Evolutionary conservation across 2,113 vertebrate species (phyloP), one percentile per base, ranked within the genome.

Genomic region (Corythornis vintsioides): DNA sequence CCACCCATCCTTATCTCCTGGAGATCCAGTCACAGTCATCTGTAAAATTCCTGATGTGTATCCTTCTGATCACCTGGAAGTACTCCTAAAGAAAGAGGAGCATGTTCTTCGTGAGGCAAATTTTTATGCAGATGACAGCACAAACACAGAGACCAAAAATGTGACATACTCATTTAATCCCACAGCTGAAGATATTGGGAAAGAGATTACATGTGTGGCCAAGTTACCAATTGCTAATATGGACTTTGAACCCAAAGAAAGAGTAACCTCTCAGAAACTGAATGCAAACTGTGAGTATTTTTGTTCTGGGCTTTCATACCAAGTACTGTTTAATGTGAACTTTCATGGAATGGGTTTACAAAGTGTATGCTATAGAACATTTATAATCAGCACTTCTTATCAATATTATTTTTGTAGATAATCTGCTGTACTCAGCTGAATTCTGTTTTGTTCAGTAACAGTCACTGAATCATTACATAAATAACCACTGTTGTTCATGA

Each of bases 31-130:
- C 42, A 91, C 52, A 12, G 33, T 98, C 25, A 94, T 4, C 77
- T 98, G 98, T 83, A 88, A 19, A 15, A 92, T 98, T 77, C 96
- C 95, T 43, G 19, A 92, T 12, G 97, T 98, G 20, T 98, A 97
- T 84, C 97, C 98, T 43, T 77, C 86, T 60, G 28, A 94, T 15
- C 83, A 5, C 21, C 45, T 98, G 91, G 92, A 93, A 89, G 73
- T 98, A 52, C 7, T 95, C 20, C 83, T 98, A 25, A 84, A 88
- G 66, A 97, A 96, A 83, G 96, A 87, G 6, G 88, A 70, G 5
- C 26, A n/a, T 2, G 1, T 67, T 38, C 25, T 97, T 85, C 3
- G 3, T 29, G 9, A 7, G 12, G 1, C 92, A 63, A 0, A 28
- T 3, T 96, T 96, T 75, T 31, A 6, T 3, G 28, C 57, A 5